Conservation (phyloP, 2,888 invertebrate species). For the Calameuta idolon region DNA sequence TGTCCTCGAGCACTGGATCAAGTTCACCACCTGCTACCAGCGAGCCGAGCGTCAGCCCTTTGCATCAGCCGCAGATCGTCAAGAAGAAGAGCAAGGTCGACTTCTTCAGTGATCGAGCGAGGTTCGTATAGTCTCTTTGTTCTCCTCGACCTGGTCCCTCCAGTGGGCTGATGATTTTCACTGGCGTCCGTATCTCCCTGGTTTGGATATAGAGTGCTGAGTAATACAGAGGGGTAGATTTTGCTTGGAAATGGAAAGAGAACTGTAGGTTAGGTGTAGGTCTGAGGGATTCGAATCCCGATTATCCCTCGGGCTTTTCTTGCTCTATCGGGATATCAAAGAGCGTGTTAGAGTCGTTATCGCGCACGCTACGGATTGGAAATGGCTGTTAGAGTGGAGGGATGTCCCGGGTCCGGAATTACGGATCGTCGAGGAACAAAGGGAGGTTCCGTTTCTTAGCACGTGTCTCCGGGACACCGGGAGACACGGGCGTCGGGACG, state of each 20-base stretch:
- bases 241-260: background rate
- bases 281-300: background rate
- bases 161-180: background rate
- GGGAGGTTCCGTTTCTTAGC: background rate
- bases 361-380: background rate
- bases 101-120: constrained; percentile 81
- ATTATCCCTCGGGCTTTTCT: background rate
- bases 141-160: background rate
- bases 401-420: background rate
- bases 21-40: constrained; percentile 87
- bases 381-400: background rate
- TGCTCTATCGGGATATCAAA: background rate
- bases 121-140: constrained; percentile 72
- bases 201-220: background rate
- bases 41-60: constrained; percentile 80
- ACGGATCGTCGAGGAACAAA: background rate
- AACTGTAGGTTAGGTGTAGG: background rate
- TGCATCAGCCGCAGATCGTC: constrained; percentile 71
- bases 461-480: background rate
- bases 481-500: background rate
- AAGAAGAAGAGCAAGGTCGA: constrained; percentile 84
- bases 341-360: background rate
- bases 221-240: background rate
- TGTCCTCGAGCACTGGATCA: constrained; percentile 83
- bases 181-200: background rate